phyloP scores from a whole-genome alignment of 2,113 vertebrate species.

The Turnix velox region DNA sequence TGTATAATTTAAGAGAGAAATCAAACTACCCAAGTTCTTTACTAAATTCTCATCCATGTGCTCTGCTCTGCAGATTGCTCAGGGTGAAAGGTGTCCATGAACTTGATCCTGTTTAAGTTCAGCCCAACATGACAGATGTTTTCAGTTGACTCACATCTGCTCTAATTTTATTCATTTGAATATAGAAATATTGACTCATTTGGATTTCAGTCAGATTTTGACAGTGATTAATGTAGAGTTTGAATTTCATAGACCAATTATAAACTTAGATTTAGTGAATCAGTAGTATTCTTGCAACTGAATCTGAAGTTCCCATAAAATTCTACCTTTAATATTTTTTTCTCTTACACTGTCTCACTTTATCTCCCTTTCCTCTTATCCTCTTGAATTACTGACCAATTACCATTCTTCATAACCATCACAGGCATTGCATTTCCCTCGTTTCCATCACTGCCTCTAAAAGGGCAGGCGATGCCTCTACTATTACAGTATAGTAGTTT shows the following conservation, averaged over 20 bases:
- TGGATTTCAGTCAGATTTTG: slow-evolving; percentile 28
- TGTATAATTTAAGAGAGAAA: slow-evolving; percentile 24
- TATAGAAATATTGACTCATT: slow-evolving; percentile 1
- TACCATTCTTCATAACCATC: not conserved
- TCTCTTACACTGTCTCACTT: not conserved
- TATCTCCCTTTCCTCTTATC: not conserved
- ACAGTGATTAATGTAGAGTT: not conserved
- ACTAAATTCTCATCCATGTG: not conserved
- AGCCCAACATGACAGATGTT: not conserved
- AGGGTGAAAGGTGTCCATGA: not conserved
- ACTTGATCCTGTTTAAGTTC: not conserved
- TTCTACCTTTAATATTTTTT: not conserved
- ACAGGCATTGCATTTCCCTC: not conserved
- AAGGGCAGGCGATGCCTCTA: not conserved
- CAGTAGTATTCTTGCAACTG: not conserved
- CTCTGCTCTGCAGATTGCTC: not conserved
- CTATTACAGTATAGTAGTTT: not conserved
- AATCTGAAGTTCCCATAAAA: not conserved
- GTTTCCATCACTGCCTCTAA: not conserved
- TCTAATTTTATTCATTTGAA: slow-evolving; percentile 4
- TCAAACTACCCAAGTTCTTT: not conserved
- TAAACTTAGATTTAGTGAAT: not conserved
- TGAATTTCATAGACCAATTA: not conserved
- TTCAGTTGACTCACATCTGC: not conserved
- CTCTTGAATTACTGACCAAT: not conserved